Evolutionary conservation across 2,888 invertebrate genomes (phyloP), one percentile per base, ranked within the genome.

Genomic region (Ormyrus rosae): DNA sequence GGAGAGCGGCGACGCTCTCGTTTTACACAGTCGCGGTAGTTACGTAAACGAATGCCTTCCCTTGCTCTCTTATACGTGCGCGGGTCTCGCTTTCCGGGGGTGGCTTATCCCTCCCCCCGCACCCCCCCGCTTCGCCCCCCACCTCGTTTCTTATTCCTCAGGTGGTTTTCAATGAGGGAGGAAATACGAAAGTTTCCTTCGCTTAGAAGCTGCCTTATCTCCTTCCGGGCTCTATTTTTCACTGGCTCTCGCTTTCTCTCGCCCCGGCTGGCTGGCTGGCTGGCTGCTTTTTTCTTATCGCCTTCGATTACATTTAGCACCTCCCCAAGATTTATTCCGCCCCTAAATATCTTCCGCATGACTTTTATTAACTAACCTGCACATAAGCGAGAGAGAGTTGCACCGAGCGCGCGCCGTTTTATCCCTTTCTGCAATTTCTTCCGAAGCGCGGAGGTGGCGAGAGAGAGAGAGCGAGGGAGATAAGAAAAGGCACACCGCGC

Each of bases 131-230:
- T 11, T 55, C 50, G 48, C 46, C 46, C 8, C 60, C 65, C 70
- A 71, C 34, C 34, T 34, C 55, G 78, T 80, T 61, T 78, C 80
- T 81, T 80, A 82, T 82, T 82, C 82, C 82, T 82, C 82, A 82
- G 82, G 82, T 82, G 82, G 80, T 82, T 82, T 81, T 81, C 82
- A 81, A 78, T 78, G 75, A 78, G 67, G 61, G 6, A 61, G 72
- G 72, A 78, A 74, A 78, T 70, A 58, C 70, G 64, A 78, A 80
- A 82, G 77, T 80, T 77, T 78, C 58, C 63, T 51, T 19, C 61
- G 45, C 73, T 69, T 68, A 67, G 34, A 61, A 60, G n/a, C 7
- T 51, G 61, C 65, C 79, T 76, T 81, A 78, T 79, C 81, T 76
- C 56, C 64, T 77, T 64, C 73, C 77, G 68, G 70, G 55, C 67